Conservation (phyloP, 1,140 invertebrate genomes). For the Atopsyche davidsoni region DNA sequence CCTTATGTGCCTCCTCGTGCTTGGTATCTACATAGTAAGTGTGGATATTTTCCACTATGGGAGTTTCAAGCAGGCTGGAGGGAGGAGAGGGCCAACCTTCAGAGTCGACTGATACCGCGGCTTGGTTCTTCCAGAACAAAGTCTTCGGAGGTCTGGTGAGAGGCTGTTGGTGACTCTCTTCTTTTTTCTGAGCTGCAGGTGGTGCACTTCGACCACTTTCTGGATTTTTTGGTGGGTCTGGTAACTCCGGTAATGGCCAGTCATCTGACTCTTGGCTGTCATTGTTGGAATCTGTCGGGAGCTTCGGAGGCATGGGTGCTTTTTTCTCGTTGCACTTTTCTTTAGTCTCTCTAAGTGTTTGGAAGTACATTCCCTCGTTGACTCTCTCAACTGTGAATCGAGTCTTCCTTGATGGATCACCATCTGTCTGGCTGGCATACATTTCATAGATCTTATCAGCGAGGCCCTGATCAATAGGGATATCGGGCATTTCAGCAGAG, state of each 20-base stretch:
- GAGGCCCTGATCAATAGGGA: conserved; percentile 61
- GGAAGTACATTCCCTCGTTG: conserved; percentile 26
- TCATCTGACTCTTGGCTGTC: conserved; percentile 63
- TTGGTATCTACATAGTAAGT: conserved; percentile 75
- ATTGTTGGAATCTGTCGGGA: conserved; percentile 31
- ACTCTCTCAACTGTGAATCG: conserved; percentile 27
- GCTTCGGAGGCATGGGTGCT: conserved; percentile 22
- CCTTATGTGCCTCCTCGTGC: conserved; percentile 61
- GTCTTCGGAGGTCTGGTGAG: conserved; percentile 41
- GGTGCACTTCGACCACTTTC: neutral
- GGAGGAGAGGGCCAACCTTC: conserved; percentile 75
- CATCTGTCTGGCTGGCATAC: conserved; percentile 44
- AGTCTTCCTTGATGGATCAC: conserved; percentile 32
- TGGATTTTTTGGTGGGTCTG: conserved; percentile 32
- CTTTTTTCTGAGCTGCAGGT: conserved; percentile 31
- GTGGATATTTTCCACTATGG: conserved; percentile 71
- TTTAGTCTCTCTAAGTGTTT: conserved; percentile 33
- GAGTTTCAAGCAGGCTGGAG: conserved; percentile 60
- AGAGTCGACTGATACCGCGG: conserved; percentile 47
- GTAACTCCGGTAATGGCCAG: conserved; percentile 62
- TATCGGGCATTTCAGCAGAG: conserved; percentile 74
- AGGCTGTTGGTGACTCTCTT: conserved; percentile 34
- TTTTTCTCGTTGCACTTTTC: conserved; percentile 30
- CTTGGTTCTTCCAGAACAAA: conserved; percentile 44
- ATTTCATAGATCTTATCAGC: conserved; percentile 46